Conservation (phyloP, 2,888 invertebrate species). For the Homarus gammarus region DNA sequence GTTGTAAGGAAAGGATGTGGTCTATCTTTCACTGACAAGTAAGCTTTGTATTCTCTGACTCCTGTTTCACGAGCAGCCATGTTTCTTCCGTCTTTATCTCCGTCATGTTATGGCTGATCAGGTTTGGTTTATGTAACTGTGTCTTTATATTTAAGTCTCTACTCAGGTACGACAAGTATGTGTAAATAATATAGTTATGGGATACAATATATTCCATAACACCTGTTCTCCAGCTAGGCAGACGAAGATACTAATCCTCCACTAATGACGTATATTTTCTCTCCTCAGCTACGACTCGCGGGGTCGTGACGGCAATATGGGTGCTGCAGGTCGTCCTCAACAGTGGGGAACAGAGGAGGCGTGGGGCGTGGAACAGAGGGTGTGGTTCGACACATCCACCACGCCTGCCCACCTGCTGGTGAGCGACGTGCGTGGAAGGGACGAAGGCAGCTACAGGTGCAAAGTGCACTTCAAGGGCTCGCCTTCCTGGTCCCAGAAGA, state of each 20-base stretch:
- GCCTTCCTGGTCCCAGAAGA: conserved; percentile 74
- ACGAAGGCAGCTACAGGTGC: conserved; percentile 73
- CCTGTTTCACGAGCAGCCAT: no score
- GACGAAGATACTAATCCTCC: not conserved
- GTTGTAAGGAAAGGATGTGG: no score
- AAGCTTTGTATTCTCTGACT: no score
- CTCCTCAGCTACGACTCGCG: conserved; percentile 55
- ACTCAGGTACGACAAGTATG: no score
- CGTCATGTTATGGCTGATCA: no score
- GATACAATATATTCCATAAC: not conserved
- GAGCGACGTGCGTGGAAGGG: conserved; percentile 64
- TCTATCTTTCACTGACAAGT: no score
- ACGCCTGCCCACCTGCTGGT: conserved; percentile 68
- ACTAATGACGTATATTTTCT: not conserved
- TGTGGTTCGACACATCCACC: conserved; percentile 73
- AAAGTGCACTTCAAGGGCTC: conserved; percentile 75
- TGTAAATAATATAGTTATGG: not conserved
- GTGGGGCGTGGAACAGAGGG: conserved; percentile 55
- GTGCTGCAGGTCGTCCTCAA: not conserved
- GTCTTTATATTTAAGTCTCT: no score
- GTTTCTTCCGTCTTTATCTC: no score
- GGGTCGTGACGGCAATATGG: not conserved
- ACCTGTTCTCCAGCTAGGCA: not conserved
- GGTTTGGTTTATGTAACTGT: not conserved
- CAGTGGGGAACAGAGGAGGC: conserved; percentile 61